phyloP scores from a whole-genome alignment of 2,888 invertebrate species.

The Platycheirus albimanus region DNA sequence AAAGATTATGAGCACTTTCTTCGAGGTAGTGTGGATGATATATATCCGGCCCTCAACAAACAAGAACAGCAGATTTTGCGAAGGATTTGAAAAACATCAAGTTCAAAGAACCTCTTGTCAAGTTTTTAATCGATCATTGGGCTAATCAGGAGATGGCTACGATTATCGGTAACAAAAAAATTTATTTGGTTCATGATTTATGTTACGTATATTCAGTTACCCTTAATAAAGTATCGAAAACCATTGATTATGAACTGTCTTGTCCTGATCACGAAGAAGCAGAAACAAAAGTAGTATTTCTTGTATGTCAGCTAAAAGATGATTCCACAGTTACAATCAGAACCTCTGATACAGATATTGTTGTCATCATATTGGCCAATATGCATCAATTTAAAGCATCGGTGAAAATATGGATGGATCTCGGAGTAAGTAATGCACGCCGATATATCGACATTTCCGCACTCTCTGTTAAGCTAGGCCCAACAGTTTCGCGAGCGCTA shows the following conservation, averaged over 20 bases:
- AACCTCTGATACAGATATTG: conserved; percentile 38
- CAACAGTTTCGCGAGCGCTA: neutral
- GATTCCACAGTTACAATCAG: conserved; percentile 12
- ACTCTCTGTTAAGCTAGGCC: neutral
- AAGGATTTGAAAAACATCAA: conserved; percentile 29
- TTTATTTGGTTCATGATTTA: conserved; percentile 9
- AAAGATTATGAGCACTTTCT: neutral
- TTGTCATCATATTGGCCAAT: conserved; percentile 41
- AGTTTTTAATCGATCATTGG: conserved; percentile 40
- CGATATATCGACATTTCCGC: neutral
- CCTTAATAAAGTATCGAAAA: neutral
- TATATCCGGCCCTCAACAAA: conserved; percentile 18
- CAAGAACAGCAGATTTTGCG: conserved; percentile 5
- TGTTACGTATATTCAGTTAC: conserved; percentile 2
- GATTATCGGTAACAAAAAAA: conserved; percentile 28
- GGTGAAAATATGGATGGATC: neutral
- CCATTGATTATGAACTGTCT: neutral
- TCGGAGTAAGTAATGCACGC: neutral
- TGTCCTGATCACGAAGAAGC: conserved; percentile 68
- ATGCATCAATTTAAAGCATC: conserved; percentile 8
- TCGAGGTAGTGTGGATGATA: neutral
- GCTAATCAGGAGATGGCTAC: neutral
- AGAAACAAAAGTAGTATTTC: conserved; percentile 33
- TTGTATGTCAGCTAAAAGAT: conserved; percentile 1
- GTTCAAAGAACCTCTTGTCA: conserved; percentile 41